Conservation (phyloP, 2,797 vertebrate genomes). For the Trichosurus vulpecula region DNA sequence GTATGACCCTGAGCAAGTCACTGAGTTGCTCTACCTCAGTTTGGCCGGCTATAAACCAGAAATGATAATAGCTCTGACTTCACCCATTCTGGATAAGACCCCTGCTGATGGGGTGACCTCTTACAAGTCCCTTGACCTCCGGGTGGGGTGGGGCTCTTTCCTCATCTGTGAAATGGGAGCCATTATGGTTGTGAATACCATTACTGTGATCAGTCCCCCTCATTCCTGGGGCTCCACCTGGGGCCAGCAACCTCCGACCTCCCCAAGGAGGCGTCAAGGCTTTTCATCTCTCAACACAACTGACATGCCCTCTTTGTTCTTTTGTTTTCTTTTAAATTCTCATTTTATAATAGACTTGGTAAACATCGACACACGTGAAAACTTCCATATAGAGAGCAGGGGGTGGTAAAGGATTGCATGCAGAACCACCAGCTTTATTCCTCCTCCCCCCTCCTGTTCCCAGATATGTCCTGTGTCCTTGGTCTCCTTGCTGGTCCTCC, state of each 20-base stretch:
- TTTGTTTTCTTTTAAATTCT: neutral
- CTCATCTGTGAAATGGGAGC: neutral
- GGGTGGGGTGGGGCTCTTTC: neutral
- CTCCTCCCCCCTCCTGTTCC: neutral
- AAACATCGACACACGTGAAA: neutral
- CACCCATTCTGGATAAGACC: neutral
- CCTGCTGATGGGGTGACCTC: neutral
- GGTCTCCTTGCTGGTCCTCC: neutral
- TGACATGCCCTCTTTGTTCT: constrained; percentile 59
- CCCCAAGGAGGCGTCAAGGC: constrained; percentile 41
- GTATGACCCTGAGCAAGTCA: neutral
- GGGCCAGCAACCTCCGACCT: neutral
- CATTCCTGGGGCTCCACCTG: neutral
- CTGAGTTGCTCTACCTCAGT: neutral
- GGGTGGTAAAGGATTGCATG: neutral
- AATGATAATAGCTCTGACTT: neutral
- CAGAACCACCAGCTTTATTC: neutral
- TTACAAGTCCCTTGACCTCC: neutral
- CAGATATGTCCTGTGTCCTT: neutral
- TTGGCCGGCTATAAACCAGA: neutral
- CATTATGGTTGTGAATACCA: neutral
- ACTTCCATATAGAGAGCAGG: neutral
- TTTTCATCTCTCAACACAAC: constrained; percentile 64
- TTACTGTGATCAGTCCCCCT: neutral
- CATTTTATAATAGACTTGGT: neutral